phyloP scores from a whole-genome alignment of 1,140 invertebrate genomes.

The Andrena cerasifolii region DNA sequence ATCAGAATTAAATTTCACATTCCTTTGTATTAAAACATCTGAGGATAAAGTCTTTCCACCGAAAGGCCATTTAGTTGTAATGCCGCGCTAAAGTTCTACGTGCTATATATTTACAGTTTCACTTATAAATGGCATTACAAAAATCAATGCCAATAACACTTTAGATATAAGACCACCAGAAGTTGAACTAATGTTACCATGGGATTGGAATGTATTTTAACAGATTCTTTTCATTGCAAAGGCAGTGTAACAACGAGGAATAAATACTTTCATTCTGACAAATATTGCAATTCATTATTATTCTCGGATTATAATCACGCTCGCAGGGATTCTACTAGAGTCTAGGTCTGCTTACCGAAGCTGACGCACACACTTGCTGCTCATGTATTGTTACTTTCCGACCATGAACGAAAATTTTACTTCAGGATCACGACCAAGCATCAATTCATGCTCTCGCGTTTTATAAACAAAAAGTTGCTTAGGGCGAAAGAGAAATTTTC shows the following conservation, averaged over 20 bases:
- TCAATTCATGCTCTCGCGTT: not conserved
- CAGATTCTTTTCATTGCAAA: not conserved
- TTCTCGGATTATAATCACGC: not conserved
- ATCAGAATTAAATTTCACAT: not conserved
- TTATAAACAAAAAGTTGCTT: not conserved
- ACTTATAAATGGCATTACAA: conserved; percentile 5
- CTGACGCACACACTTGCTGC: conserved; percentile 6
- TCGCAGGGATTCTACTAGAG: not conserved
- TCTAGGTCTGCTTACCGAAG: conserved; percentile 25
- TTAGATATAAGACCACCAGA: not conserved
- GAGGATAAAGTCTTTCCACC: not conserved
- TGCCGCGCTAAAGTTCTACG: not conserved
- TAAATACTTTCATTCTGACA: not conserved
- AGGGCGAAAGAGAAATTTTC: conserved; percentile 1
- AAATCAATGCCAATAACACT: not conserved
- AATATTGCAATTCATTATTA: not conserved
- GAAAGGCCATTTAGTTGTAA: not conserved
- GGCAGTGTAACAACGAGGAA: not conserved
- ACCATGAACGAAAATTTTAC: not conserved
- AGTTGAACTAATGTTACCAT: not conserved
- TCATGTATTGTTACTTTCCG: conserved; percentile 15
- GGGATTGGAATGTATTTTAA: not conserved
- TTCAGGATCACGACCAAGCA: not conserved
- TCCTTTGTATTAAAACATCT: not conserved
- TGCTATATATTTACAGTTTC: not conserved